These are phyloP conservation scores for Gouania willdenowi DNA, from an alignment of 2,797 vertebrate genomes.

Conservation along the genomic window DNA sequence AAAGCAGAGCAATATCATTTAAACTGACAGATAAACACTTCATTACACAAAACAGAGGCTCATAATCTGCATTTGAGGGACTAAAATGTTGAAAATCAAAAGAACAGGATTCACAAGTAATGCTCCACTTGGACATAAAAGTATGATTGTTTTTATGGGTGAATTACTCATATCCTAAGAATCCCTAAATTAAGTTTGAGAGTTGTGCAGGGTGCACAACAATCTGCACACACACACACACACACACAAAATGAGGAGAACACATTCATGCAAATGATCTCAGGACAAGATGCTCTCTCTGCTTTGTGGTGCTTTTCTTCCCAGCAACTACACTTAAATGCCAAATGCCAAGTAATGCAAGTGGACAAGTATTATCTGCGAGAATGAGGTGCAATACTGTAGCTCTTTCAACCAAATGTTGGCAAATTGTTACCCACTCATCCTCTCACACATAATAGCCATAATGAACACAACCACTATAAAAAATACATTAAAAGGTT, in stretches of 20 bases:
- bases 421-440: constrained; percentile 18
- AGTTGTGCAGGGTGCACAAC: too few species aligned
- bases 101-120: too few species aligned
- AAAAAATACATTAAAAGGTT: constrained; percentile 9
- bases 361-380: constrained; percentile 12
- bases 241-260: constrained; percentile 13
- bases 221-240: too few species aligned
- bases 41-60: constrained; percentile 24
- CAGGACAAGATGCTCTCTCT: constrained; percentile 19
- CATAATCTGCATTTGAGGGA: constrained; percentile 22
- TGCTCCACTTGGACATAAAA: too few species aligned
- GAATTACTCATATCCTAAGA: neutral
- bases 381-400: constrained; percentile 28
- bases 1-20: constrained; percentile 14
- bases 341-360: constrained; percentile 20
- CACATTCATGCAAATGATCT: constrained; percentile 48
- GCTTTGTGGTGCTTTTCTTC: constrained; percentile 1
- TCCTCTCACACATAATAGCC: constrained; percentile 2
- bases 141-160: constrained; percentile 9
- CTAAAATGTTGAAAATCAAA: too few species aligned
- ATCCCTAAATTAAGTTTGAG: constrained; percentile 15
- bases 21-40: constrained; percentile 4
- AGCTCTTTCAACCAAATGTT: constrained; percentile 19
- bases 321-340: constrained; percentile 4
- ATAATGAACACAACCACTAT: neutral